Evolutionary conservation across 1,140 invertebrate species (phyloP).

Genomic region (Nasonia giraulti): DNA sequence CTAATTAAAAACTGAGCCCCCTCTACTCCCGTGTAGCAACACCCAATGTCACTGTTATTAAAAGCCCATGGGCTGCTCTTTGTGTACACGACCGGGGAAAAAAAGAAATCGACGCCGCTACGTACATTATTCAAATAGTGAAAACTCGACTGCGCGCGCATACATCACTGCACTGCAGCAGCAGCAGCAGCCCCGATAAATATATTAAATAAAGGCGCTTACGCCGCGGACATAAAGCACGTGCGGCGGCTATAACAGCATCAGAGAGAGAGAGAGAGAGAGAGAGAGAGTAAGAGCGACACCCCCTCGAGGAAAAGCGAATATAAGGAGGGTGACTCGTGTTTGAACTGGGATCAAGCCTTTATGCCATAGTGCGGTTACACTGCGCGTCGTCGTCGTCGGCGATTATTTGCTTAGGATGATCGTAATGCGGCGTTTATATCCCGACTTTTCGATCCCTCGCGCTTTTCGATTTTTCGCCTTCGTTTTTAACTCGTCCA

Average conservation of each 20-base stretch:
- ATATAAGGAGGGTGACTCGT: not conserved
- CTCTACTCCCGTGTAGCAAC: too few relatives aligned
- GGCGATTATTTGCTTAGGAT: constrained; percentile 43
- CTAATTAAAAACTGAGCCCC: constrained; percentile 61
- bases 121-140: not conserved
- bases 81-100: not conserved
- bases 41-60: not conserved
- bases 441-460: constrained; percentile 21
- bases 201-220: constrained; percentile 48
- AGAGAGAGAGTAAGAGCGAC: not conserved
- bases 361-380: not conserved
- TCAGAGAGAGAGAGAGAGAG: too few relatives aligned
- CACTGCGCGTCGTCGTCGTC: not conserved
- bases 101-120: not conserved
- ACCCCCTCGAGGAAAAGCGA: not conserved
- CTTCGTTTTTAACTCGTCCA: not conserved
- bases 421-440: not conserved
- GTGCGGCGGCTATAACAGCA: constrained; percentile 3
- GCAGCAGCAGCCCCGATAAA: constrained; percentile 31
- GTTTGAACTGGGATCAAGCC: constrained; percentile 41
- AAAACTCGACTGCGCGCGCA: not conserved
- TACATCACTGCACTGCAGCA: too few relatives aligned
- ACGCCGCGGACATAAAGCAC: constrained; percentile 37
- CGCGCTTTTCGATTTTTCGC: too few relatives aligned
- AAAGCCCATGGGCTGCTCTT: too few relatives aligned